phyloP scores from a whole-genome alignment of 1,140 invertebrate genomes.

The Drosophila mauritiana region DNA sequence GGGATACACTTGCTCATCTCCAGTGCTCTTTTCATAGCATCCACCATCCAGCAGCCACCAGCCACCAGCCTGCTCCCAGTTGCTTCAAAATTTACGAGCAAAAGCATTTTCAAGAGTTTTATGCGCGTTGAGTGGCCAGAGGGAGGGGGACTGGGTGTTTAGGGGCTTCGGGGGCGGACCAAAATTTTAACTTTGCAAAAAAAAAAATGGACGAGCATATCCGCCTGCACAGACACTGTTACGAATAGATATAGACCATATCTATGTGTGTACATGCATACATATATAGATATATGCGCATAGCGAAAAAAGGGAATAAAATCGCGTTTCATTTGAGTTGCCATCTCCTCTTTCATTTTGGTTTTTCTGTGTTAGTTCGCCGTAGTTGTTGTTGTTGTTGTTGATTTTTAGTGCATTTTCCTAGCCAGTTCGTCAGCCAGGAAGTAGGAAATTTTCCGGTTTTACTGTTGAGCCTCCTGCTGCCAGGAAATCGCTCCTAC shows the following conservation, averaged over 20 bases:
- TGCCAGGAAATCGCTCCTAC: constrained; percentile 70
- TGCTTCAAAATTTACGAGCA: constrained; percentile 81
- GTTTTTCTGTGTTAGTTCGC: constrained; percentile 6
- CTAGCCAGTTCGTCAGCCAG: constrained; percentile 57
- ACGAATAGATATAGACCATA: constrained; percentile 47
- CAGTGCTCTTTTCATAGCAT: constrained; percentile 6
- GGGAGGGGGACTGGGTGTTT: not conserved
- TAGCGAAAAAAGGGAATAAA: constrained; percentile 23
- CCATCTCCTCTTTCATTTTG: constrained; percentile 30
- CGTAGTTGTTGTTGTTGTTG: constrained; percentile 29
- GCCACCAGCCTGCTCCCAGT: constrained; percentile 37
- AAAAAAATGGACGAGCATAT: constrained; percentile 3
- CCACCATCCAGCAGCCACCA: no score
- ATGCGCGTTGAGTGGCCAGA: constrained; percentile 74
- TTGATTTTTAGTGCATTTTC: constrained; percentile 55
- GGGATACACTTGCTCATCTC: constrained; percentile 46
- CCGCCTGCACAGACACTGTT: constrained; percentile 9
- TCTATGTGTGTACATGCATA: not conserved
- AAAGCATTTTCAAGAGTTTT: constrained; percentile 83
- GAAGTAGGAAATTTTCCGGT: constrained; percentile 80
- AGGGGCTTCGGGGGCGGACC: constrained; percentile 24
- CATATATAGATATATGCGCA: constrained; percentile 25
- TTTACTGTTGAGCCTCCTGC: constrained; percentile 70
- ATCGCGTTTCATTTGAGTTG: constrained; percentile 57
- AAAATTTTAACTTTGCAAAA: constrained; percentile 68